These are phyloP conservation scores for Orgyia antiqua DNA, from an alignment of 2,888 invertebrate species.

Conservation along the genomic window DNA sequence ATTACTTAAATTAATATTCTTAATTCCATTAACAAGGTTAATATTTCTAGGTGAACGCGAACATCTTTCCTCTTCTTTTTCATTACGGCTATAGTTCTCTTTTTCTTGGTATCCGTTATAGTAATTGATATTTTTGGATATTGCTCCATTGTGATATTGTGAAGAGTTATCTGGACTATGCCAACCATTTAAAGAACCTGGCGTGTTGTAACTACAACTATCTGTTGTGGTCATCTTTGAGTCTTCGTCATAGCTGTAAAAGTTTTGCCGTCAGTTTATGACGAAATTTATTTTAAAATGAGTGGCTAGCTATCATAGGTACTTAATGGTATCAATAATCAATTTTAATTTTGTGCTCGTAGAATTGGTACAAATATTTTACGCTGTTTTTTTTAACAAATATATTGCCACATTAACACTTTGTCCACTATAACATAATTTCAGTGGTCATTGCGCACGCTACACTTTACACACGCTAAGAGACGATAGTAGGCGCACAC, in stretches of 20 bases:
- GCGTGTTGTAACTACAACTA: constrained; percentile 75
- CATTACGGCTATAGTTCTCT: constrained; percentile 36
- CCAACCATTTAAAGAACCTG: constrained; percentile 79
- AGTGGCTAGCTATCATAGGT: background rate
- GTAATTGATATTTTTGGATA: constrained; percentile 60
- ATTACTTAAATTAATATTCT: constrained; percentile 65
- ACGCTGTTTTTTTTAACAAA: too few species aligned
- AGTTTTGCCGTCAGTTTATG: too few species aligned
- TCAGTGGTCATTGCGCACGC: too few species aligned
- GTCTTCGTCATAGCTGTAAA: constrained; percentile 68
- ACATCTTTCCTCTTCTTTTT: constrained; percentile 38
- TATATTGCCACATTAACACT: too few species aligned
- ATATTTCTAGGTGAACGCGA: constrained; percentile 64
- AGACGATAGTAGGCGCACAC: too few species aligned
- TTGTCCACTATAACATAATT: too few species aligned
- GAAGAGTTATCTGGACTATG: constrained; percentile 66
- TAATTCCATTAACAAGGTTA: constrained; percentile 62
- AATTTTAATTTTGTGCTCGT: too few species aligned
- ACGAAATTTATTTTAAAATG: too few species aligned
- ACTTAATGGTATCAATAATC: background rate
- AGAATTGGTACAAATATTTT: too few species aligned
- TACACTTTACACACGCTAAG: too few species aligned
- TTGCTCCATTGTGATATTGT: constrained; percentile 66
- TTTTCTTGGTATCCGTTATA: constrained; percentile 63
- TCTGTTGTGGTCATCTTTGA: constrained; percentile 80